A percentile compares a stretch with the other conserved stretches of the same genome.
These are phyloP conservation scores for Apodemia hepburni DNA, from an alignment of 2,888 invertebrate species.

Conservation along the genomic window DNA sequence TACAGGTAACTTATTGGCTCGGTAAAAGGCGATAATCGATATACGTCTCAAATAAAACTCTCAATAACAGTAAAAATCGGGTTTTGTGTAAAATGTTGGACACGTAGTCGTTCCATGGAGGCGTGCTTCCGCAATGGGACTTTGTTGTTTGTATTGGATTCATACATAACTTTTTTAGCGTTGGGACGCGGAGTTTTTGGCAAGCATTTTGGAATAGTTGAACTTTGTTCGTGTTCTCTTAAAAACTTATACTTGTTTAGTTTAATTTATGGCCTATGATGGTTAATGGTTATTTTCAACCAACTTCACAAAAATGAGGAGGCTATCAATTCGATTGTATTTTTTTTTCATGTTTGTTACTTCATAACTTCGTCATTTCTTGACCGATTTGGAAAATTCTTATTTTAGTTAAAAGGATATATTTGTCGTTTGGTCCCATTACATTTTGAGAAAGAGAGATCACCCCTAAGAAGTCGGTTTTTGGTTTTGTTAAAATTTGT, in stretches of 20 bases:
- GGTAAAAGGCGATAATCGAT: neutral
- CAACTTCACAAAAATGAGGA: too few species aligned
- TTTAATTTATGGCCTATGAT: neutral
- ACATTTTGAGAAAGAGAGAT: too few species aligned
- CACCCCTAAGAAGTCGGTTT: too few species aligned
- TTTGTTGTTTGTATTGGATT: constrained; percentile 3
- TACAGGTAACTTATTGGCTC: neutral
- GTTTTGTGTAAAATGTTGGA: neutral
- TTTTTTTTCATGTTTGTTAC: too few species aligned
- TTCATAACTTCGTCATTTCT: too few species aligned
- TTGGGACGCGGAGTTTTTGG: neutral
- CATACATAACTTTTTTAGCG: constrained; percentile 1
- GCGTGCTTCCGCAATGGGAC: constrained; percentile 1
- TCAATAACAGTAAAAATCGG: constrained; percentile 4
- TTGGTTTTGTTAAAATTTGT: too few species aligned
- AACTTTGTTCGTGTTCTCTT: neutral
- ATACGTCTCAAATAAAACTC: neutral
- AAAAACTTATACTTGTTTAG: neutral
- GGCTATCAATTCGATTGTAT: too few species aligned
- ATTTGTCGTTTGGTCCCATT: too few species aligned
- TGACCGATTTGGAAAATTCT: too few species aligned
- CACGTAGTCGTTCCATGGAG: neutral
- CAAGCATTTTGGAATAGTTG: neutral
- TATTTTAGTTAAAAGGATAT: too few species aligned
- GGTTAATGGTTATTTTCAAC: too few species aligned